Percentiles rank a stretch among this genome's conserved stretches.
These are phyloP conservation scores for Himantopus leucocephalus DNA, from an alignment of 2,113 vertebrate species.

Conservation along the genomic window DNA sequence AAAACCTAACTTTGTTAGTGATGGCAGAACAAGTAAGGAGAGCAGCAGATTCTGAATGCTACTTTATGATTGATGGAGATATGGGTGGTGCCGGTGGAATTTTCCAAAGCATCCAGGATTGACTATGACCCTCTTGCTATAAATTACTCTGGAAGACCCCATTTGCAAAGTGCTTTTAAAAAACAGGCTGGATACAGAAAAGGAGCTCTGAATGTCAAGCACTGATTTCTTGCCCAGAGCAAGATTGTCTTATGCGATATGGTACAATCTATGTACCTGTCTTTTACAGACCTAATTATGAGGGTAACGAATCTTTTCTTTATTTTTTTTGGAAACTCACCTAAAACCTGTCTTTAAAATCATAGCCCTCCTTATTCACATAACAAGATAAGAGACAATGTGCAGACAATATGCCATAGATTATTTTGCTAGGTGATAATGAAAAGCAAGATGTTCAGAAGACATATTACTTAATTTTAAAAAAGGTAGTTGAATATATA, in stretches of 20 bases:
- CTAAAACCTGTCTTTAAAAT: not conserved
- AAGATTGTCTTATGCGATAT: not conserved
- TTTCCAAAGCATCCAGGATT: not conserved
- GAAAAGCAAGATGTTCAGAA: conserved; percentile 43
- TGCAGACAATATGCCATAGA: not conserved
- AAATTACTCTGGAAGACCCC: not conserved
- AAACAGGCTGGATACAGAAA: not conserved
- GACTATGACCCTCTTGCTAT: not conserved
- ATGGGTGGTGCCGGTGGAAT: not conserved
- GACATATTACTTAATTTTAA: conserved; percentile 23
- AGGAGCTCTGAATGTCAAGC: not conserved
- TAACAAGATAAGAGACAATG: not conserved
- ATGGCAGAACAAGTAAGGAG: not conserved
- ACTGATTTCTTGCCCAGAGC: conserved; percentile 1
- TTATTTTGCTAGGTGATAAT: conserved; percentile 38
- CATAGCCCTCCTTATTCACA: not conserved
- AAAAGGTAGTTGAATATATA: conserved; percentile 13
- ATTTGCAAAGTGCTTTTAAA: not conserved
- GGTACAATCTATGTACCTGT: not conserved
- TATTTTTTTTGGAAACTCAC: not conserved
- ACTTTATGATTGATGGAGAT: not conserved
- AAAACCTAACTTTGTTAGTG: not conserved
- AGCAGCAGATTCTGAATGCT: not conserved
- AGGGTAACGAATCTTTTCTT: not conserved
- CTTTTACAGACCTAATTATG: conserved; percentile 4